Evolutionary conservation across 2,113 vertebrate species (phyloP).

Genomic region (Orthonyx spaldingii): DNA sequence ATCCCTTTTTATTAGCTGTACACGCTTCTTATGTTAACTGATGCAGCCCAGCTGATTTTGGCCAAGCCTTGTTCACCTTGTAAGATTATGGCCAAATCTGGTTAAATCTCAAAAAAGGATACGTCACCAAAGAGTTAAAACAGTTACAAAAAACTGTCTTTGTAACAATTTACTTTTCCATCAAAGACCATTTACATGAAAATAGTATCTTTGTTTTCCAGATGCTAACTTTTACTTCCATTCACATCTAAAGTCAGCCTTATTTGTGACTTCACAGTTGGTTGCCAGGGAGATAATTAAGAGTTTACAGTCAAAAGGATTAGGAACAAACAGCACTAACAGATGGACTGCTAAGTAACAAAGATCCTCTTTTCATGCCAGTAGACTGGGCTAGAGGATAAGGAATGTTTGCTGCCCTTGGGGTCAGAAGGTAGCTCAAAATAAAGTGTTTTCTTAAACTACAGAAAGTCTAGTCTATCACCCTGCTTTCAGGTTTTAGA

Average conservation of each 20-base stretch:
- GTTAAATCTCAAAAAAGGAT: neutral
- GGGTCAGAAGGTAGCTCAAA: neutral
- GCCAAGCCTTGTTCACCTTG: neutral
- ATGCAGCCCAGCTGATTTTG: neutral
- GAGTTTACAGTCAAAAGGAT: neutral
- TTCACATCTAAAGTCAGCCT: neutral
- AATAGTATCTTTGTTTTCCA: neutral
- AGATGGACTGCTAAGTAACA: constrained; percentile 45
- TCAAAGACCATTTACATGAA: neutral
- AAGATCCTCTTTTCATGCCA: neutral
- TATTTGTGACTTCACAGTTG: neutral
- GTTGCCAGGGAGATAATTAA: neutral
- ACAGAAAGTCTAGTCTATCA: neutral
- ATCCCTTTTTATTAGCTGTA: neutral
- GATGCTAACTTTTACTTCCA: neutral
- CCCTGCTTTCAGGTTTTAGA: neutral
- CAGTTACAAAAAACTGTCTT: neutral
- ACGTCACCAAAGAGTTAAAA: neutral
- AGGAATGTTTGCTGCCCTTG: neutral
- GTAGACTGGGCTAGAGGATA: neutral
- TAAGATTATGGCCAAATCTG: neutral
- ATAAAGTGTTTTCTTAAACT: neutral
- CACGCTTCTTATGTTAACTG: neutral
- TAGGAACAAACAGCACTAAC: neutral
- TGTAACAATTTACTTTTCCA: neutral